A percentile compares a stretch with the other conserved stretches of the same genome.
These are phyloP conservation scores for Tokudaia muenninki DNA, from an alignment of 2,797 vertebrate genomes.

Conservation along the genomic window DNA sequence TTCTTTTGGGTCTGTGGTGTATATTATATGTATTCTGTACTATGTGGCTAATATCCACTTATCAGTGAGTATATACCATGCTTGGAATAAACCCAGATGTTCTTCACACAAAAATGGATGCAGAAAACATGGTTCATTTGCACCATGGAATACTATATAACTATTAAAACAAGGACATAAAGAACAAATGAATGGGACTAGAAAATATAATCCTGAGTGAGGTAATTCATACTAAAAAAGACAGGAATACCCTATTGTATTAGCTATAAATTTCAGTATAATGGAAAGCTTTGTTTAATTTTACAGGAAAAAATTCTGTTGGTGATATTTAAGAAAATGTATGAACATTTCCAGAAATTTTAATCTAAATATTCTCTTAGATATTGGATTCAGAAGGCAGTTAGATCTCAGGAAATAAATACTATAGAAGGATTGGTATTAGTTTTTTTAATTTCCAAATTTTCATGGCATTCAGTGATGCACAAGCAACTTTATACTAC, in stretches of 20 bases:
- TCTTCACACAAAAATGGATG: no score
- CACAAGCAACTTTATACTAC: background rate
- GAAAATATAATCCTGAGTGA: no score
- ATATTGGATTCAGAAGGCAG: background rate
- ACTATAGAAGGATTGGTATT: background rate
- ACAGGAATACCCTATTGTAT: background rate
- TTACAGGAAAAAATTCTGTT: background rate
- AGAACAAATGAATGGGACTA: no score
- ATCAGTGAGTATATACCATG: no score
- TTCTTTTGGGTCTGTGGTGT: no score
- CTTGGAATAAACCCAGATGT: no score
- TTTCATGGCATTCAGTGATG: background rate
- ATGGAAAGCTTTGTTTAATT: slow-evolving; percentile 36
- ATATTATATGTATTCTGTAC: no score
- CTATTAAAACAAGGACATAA: no score
- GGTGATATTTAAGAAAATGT: background rate
- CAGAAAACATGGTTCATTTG: no score
- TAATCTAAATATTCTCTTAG: background rate
- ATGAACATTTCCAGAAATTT: background rate
- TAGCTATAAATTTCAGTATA: slow-evolving; percentile 35
- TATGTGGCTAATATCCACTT: no score
- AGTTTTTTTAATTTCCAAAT: slow-evolving; percentile 4
- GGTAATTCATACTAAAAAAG: no score
- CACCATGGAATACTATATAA: no score
- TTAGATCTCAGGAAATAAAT: background rate